Evolutionary conservation across 2,888 invertebrate species (phyloP).

Genomic region (Diaperis boleti): DNA sequence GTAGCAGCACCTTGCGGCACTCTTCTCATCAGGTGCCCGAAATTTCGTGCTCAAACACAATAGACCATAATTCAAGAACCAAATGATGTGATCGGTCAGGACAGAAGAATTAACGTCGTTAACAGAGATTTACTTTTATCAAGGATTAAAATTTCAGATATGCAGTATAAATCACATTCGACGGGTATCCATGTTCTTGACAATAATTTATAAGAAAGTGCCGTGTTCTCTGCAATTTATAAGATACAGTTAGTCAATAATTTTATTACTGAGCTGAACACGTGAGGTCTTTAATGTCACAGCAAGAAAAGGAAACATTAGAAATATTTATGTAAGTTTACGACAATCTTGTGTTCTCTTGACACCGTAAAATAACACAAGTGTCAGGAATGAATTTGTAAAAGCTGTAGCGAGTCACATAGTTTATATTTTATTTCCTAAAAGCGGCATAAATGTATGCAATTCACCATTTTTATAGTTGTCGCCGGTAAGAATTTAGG

Average conservation of each 20-base stretch:
- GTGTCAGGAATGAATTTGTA: conserved; percentile 12
- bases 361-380: conserved; percentile 11
- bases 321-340: conserved; percentile 28
- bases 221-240: conserved; percentile 21
- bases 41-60: background rate
- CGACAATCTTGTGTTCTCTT: conserved; percentile 13
- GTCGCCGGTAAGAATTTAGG: no score
- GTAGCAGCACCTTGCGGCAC: background rate
- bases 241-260: conserved; percentile 34
- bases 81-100: background rate
- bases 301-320: conserved; percentile 16
- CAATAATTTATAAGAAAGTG: conserved; percentile 27
- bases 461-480: no score
- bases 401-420: background rate
- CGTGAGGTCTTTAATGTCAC: conserved; percentile 29
- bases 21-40: background rate
- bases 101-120: background rate
- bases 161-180: conserved; percentile 24
- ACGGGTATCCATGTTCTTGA: conserved; percentile 25
- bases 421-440: background rate
- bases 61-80: background rate
- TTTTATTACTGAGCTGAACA: conserved; percentile 24
- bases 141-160: conserved; percentile 22
- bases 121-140: conserved; percentile 10
- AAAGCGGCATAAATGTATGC: no score